A percentile compares a stretch with the other conserved stretches of the same genome.
phyloP scores from a whole-genome alignment of 2,113 vertebrate genomes.

The Phylloscopus whistleri region DNA sequence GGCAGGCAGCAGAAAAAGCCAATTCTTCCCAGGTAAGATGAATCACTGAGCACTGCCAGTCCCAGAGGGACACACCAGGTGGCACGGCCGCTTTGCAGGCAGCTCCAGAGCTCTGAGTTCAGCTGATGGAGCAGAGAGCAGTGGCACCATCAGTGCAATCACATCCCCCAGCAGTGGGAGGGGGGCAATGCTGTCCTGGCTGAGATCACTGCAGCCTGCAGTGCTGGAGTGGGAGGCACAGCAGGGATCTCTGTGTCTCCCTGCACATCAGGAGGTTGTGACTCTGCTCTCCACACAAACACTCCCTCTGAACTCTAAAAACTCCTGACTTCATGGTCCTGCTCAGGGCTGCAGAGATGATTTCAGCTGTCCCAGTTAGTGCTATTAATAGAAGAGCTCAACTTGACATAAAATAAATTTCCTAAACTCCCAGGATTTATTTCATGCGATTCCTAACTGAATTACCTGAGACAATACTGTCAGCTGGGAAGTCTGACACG shows the following conservation, averaged over 20 bases:
- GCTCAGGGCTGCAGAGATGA: not conserved
- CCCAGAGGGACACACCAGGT: not conserved
- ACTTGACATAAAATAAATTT: not conserved
- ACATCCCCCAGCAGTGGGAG: not conserved
- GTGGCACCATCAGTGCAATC: not conserved
- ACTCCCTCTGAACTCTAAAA: not conserved
- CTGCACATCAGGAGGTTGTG: not conserved
- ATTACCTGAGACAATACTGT: not conserved
- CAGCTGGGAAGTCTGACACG: not conserved
- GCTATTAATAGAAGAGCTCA: not conserved
- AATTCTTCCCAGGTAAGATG: not conserved
- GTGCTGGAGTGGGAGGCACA: not conserved
- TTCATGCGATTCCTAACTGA: not conserved
- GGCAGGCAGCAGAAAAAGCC: not conserved
- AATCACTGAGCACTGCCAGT: not conserved
- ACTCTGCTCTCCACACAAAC: not conserved
- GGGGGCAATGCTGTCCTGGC: not conserved
- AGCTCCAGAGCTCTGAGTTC: not conserved
- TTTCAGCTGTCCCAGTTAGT: not conserved
- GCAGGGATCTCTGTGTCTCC: not conserved
- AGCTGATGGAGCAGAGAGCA: not conserved
- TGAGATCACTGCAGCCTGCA: not conserved
- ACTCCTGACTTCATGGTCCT: not conserved
- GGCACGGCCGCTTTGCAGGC: rapidly evolving
- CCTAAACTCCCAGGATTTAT: not conserved